phyloP scores from a whole-genome alignment of 2,888 invertebrate genomes.

The Spicauda simplicius region DNA sequence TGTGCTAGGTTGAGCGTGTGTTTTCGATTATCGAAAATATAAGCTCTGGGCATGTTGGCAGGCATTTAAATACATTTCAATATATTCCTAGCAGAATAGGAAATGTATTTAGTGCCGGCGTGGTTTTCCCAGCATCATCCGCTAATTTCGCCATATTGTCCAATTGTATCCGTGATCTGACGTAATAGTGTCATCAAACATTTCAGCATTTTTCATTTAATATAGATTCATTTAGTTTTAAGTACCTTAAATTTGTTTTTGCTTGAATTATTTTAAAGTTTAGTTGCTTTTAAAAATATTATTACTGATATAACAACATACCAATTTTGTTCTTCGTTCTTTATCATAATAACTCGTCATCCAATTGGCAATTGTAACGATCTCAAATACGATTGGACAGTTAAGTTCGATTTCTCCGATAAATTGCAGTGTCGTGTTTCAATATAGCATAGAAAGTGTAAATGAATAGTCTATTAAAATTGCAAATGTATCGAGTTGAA shows the following conservation, averaged over 20 bases:
- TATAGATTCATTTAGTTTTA: constrained; percentile 9
- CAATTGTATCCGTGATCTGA: constrained; percentile 25
- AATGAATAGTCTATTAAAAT: constrained; percentile 42
- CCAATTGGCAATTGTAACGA: constrained; percentile 13
- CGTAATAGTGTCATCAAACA: neutral
- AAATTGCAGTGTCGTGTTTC: constrained; percentile 32
- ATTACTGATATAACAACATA: constrained; percentile 1
- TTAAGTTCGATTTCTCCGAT: constrained; percentile 21
- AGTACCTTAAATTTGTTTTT: neutral
- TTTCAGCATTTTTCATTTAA: constrained; percentile 8
- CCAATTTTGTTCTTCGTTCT: constrained; percentile 16
- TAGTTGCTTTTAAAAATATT: neutral
- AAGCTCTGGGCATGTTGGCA: neutral
- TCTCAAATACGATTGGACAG: constrained; percentile 31
- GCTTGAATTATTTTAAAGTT: constrained; percentile 9
- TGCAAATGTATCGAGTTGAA: constrained; percentile 47
- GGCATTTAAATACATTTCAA: constrained; percentile 9
- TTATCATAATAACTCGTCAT: constrained; percentile 28
- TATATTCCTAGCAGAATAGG: neutral
- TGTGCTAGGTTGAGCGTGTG: constrained; percentile 17
- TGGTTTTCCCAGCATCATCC: constrained; percentile 6
- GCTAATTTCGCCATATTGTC: constrained; percentile 11
- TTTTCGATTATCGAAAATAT: neutral
- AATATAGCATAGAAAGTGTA: constrained; percentile 32
- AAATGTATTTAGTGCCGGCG: constrained; percentile 8